These are phyloP conservation scores for Microctenopoma lineatum DNA, from an alignment of 2,797 vertebrate species.

Conservation along the genomic window DNA sequence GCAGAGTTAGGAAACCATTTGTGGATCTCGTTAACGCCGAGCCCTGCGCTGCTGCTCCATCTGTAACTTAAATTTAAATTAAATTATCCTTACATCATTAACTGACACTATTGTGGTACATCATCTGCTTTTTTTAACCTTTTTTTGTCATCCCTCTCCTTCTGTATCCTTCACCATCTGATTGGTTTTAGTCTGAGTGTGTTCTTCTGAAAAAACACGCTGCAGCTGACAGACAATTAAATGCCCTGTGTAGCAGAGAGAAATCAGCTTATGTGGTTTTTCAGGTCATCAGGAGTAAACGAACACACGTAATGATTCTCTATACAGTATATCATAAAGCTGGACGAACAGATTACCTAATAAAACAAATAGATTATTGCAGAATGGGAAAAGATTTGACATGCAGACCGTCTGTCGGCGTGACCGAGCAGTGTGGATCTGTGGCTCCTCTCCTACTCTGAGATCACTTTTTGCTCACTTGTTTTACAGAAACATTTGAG, in stretches of 20 bases:
- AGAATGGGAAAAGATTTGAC: too few species aligned
- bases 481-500: conserved; percentile 15
- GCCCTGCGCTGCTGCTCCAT: not conserved
- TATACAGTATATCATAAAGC: too few species aligned
- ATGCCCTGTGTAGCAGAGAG: conserved; percentile 27
- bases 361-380: too few species aligned
- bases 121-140: not conserved
- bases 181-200: not conserved
- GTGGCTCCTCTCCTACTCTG: conserved; percentile 23
- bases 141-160: not conserved
- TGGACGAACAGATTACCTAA: too few species aligned
- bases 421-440: too few species aligned
- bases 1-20: conserved; percentile 24
- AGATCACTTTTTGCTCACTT: conserved; percentile 33
- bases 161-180: not conserved
- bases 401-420: too few species aligned
- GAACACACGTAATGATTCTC: conserved; percentile 40
- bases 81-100: too few species aligned
- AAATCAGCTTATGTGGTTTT: conserved; percentile 60
- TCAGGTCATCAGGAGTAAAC: conserved; percentile 67
- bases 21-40: conserved; percentile 26
- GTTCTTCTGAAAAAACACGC: conserved; percentile 15
- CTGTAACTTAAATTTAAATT: too few species aligned
- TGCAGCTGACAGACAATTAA: conserved; percentile 45
- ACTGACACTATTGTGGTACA: too few species aligned